phyloP scores from a whole-genome alignment of 53 echinoderm and acorn worm species.

The Stichopus horrens region DNA sequence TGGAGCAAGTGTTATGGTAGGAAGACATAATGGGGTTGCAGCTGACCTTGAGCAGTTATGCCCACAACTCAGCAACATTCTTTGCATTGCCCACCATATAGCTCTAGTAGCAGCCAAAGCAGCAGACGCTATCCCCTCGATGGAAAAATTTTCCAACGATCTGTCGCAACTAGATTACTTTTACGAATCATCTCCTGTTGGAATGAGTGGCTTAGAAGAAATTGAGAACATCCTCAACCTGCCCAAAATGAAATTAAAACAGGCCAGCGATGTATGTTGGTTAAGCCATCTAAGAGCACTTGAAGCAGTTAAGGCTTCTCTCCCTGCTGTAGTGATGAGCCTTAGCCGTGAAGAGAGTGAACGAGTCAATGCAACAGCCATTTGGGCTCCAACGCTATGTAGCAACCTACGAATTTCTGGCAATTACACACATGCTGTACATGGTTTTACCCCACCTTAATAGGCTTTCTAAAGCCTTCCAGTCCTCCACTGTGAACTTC shows the following conservation, averaged over 20 bases:
- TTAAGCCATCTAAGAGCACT: conserved; percentile 43
- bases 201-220: conserved; percentile 8
- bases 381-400: conserved; percentile 34
- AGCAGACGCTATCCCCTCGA: conserved; percentile 5
- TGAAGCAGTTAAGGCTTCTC: conserved; percentile 32
- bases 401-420: conserved; percentile 13
- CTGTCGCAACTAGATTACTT: conserved; percentile 4
- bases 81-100: conserved; percentile 1
- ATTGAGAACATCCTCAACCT: background rate
- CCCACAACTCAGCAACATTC: background rate
- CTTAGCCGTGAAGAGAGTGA: conserved; percentile 36
- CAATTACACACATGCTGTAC: conserved; percentile 19
- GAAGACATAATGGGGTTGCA: background rate
- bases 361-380: conserved; percentile 21
- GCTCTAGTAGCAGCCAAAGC: conserved; percentile 28
- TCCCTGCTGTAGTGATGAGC: conserved; percentile 35
- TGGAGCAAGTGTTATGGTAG: conserved; percentile 26
- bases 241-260: conserved; percentile 7
- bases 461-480: conserved; percentile 36
- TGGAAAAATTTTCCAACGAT: conserved; percentile 18
- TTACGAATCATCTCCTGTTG: conserved; percentile 4
- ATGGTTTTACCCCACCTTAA: conserved; percentile 26
- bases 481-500: conserved; percentile 27
- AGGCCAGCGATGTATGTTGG: conserved; percentile 38
- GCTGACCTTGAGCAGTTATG: background rate